phyloP scores from a whole-genome alignment of 2,888 invertebrate genomes.

The Spilarctia lutea region DNA sequence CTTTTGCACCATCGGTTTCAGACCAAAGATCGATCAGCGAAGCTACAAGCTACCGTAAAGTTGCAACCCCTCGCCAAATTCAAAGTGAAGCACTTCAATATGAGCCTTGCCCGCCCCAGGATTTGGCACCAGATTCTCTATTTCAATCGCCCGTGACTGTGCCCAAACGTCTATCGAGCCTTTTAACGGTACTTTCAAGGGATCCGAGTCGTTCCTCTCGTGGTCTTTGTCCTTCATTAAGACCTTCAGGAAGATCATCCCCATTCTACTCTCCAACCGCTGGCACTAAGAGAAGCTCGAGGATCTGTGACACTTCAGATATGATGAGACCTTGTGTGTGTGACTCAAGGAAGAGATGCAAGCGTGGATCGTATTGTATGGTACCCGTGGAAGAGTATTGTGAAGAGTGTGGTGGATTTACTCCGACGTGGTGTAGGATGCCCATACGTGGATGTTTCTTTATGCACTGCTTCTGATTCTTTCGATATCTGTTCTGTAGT shows the following conservation, averaged over 20 bases:
- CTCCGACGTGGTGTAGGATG: slow-evolving; percentile 23
- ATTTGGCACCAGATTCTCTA: slow-evolving; percentile 25
- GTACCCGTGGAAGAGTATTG: slow-evolving; percentile 26
- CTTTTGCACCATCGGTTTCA: slow-evolving; percentile 9
- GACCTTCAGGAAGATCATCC: slow-evolving; percentile 3
- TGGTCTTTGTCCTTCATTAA: background rate
- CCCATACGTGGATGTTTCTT: slow-evolving; percentile 29
- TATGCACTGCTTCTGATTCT: slow-evolving; percentile 8
- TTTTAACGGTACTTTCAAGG: slow-evolving; percentile 7
- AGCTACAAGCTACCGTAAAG: slow-evolving; percentile 11
- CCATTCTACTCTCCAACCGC: background rate
- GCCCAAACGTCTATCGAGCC: slow-evolving; percentile 15
- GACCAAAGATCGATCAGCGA: slow-evolving; percentile 3
- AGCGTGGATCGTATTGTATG: slow-evolving; percentile 28
- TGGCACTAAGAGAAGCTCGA: slow-evolving; percentile 16
- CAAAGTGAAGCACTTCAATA: background rate
- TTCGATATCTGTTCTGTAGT: background rate
- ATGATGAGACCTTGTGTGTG: slow-evolving; percentile 29
- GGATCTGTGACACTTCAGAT: slow-evolving; percentile 2
- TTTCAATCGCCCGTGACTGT: slow-evolving; percentile 28
- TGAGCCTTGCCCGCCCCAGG: background rate
- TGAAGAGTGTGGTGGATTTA: slow-evolving; percentile 28
- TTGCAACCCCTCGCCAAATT: slow-evolving; percentile 23
- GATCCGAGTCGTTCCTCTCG: slow-evolving; percentile 6
- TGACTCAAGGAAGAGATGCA: slow-evolving; percentile 12